Evolutionary conservation across 2,888 invertebrate genomes (phyloP), one percentile per base, ranked within the genome.

Genomic region (Galeruca laticollis): DNA sequence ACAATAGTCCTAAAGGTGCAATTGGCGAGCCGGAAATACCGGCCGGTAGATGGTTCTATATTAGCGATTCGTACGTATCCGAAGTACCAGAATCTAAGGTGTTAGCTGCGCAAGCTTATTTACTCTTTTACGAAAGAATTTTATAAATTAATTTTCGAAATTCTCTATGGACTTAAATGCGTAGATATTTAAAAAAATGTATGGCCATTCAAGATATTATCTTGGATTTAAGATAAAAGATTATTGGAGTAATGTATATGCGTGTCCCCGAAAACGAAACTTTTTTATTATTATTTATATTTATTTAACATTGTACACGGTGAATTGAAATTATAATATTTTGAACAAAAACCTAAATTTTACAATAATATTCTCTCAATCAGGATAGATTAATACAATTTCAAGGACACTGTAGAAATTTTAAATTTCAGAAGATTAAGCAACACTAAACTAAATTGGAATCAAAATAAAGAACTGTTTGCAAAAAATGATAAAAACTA

Each of bases 81-180:
- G 94, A 95, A 83, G 93, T 94, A 26, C 88, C 89, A 68, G 94
- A 96, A 84, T 90, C 91, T 2, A 89, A 90, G 75, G 98, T 98
- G 69, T 88, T 97, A 56, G 88, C 89, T 77, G 93, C 93, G 70
- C 96, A 98, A 86, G 98, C 99, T 15, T 99, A 99, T 86, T 88
- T 99, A 62, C 89, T 99, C 47, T 99, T 99, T 87, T 99, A 99
- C 86, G 98, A 98, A 86, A 90, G 98, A 85, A 93, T 98, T 84
- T 88, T 93, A 85, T 95, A 92, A 75, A 57, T 68, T 61, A 68
- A 59, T 64, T n/a, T 35, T 37, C 49, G 21, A n/a, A 18, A n/a
- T 37, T 54, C n/a, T 40, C 3, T 37, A 20, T 20, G 11, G 40
- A 57, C 54, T 57, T 57, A 15, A 33, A 35, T 11, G 37, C 2